These are phyloP conservation scores for Trochalopteron elliotii DNA, from an alignment of 2,113 vertebrate species.

Conservation along the genomic window DNA sequence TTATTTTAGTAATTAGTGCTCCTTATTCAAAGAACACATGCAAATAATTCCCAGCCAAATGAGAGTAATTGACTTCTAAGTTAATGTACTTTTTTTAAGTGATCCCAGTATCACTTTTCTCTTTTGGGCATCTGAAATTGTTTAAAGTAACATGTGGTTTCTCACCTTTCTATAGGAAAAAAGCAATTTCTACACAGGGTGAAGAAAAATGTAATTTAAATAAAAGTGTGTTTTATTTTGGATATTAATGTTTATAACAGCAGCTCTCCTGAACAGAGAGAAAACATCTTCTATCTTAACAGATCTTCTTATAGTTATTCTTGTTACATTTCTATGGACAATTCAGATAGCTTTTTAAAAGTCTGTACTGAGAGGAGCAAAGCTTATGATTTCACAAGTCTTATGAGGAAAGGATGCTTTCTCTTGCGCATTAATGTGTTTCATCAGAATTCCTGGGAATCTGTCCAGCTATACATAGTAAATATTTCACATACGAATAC, in stretches of 20 bases:
- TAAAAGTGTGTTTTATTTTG: background rate
- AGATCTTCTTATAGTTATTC: background rate
- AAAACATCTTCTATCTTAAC: background rate
- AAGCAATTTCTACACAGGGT: background rate
- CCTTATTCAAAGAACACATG: background rate
- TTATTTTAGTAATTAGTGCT: background rate
- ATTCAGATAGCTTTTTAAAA: background rate
- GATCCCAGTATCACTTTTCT: background rate
- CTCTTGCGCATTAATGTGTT: background rate
- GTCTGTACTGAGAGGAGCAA: background rate
- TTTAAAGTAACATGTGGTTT: background rate
- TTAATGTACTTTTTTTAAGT: background rate
- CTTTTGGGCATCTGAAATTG: background rate
- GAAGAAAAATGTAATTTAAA: background rate
- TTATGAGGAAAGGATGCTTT: background rate
- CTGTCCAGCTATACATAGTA: constrained; percentile 7
- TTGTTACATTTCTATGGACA: background rate
- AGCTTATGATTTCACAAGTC: background rate
- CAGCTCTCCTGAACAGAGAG: background rate
- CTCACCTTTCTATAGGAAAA: background rate
- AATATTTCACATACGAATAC: constrained; percentile 24
- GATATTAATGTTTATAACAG: background rate
- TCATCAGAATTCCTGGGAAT: constrained; percentile 19
- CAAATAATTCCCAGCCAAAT: constrained; percentile 23
- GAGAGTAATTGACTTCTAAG: background rate